Percentiles rank a stretch among this genome's conserved stretches.
These are phyloP conservation scores for Lordiphosa clarofinis DNA, from an alignment of 1,140 invertebrate genomes.

Conservation along the genomic window DNA sequence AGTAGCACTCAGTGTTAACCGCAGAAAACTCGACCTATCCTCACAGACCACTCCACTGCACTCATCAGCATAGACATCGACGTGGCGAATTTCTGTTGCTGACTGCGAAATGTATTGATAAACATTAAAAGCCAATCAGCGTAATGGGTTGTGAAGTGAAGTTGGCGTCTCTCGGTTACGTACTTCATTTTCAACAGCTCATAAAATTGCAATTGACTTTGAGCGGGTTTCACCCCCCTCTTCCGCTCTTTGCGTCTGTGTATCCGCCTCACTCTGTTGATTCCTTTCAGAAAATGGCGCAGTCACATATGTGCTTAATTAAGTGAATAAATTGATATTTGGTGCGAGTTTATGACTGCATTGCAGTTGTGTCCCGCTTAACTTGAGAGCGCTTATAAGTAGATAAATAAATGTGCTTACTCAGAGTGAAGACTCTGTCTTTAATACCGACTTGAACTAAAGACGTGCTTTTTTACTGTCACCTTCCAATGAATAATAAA, in stretches of 20 bases:
- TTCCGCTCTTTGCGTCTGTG: constrained; percentile 6
- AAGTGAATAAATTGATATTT: constrained; percentile 76
- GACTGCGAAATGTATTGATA: constrained; percentile 69
- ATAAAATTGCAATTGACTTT: constrained; percentile 76
- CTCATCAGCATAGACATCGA: constrained; percentile 20
- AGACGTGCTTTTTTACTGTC: not conserved
- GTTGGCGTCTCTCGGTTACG: constrained; percentile 26
- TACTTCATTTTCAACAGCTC: constrained; percentile 74
- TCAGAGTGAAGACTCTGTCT: not conserved
- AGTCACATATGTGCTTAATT: constrained; percentile 75
- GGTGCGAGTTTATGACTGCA: constrained; percentile 71
- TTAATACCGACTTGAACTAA: no score
- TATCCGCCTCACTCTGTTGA: not conserved
- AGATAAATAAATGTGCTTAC: constrained; percentile 30
- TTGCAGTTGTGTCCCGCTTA: constrained; percentile 59
- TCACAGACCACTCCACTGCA: constrained; percentile 3
- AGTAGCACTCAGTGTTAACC: constrained; percentile 33
- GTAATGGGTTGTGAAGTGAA: constrained; percentile 71
- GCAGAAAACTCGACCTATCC: constrained; percentile 23
- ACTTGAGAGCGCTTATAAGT: constrained; percentile 46
- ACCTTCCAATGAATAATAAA: constrained; percentile 51
- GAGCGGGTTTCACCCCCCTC: constrained; percentile 27
- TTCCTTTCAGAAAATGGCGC: constrained; percentile 53
- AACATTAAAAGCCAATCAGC: constrained; percentile 76
- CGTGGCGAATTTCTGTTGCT: constrained; percentile 11